phyloP scores from a whole-genome alignment of 1,140 invertebrate genomes.

The Meloidogyne floridensis region DNA sequence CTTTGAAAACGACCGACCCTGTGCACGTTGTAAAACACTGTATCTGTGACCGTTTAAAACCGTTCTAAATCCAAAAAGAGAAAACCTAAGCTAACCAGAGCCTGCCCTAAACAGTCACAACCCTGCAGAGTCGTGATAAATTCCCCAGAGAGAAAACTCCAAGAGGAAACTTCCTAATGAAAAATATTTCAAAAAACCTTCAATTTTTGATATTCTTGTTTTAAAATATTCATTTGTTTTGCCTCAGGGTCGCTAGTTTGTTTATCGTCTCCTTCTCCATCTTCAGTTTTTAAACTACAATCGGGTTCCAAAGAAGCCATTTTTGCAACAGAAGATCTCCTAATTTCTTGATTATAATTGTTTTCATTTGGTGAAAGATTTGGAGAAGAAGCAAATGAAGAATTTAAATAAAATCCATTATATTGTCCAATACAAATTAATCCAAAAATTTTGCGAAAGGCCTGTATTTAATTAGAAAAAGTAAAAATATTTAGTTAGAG shows the following conservation, averaged over 20 bases:
- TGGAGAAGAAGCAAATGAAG: slow-evolving; percentile 31
- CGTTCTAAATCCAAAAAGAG: too few relatives aligned
- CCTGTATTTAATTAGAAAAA: slow-evolving; percentile 15
- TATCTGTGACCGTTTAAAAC: too few relatives aligned
- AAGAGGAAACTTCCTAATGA: not conserved
- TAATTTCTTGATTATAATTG: not conserved
- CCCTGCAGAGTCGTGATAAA: too few relatives aligned
- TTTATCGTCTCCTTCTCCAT: not conserved
- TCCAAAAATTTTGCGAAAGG: slow-evolving; percentile 54
- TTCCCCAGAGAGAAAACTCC: not conserved
- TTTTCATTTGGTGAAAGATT: not conserved
- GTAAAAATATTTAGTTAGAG: too few relatives aligned
- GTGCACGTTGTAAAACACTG: too few relatives aligned
- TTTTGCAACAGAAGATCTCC: slow-evolving; percentile 4
- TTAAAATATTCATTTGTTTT: not conserved
- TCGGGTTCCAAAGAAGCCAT: not conserved
- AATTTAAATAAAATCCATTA: not conserved
- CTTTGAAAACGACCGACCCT: too few relatives aligned
- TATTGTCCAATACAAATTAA: slow-evolving; percentile 47
- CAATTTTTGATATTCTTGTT: not conserved
- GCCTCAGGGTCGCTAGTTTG: not conserved
- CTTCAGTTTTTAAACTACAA: not conserved
- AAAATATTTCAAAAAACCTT: not conserved
- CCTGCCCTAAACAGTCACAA: too few relatives aligned
- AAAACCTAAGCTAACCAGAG: too few relatives aligned